Evolutionary conservation across 2,888 invertebrate genomes (phyloP), one percentile per base, ranked within the genome.

Genomic region (Euplagia quadripunctaria): DNA sequence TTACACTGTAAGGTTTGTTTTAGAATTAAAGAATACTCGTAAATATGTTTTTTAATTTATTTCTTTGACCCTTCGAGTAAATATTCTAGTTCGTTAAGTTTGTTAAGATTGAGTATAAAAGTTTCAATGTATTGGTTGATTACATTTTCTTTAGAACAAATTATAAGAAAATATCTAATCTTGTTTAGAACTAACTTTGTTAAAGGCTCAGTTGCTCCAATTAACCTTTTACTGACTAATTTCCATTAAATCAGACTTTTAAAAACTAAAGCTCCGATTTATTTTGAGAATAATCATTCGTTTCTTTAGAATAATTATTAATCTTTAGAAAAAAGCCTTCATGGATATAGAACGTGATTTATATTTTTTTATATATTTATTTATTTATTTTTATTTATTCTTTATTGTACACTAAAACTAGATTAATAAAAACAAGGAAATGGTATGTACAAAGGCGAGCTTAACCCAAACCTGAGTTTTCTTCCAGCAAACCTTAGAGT

Each of bases 31-130:
- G 68, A 74, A 76, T 76, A 82, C 73, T 81, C 83, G 81, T 84
- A 83, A 83, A 84, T 82, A 80, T 79, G 64, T 72, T 84, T 83
- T 79, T 73, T 84, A 80, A 84, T 83, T 83, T 80, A 64, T 71
- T 46, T 0, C 64, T n/a, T 73, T 61, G 68, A 41, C 41, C 64
- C 64, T 65, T n/a, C 8, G 31, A 49, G 49, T 74, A 64, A 71
- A 80, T 80, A 70, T 75, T 75, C 58, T 51, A 77, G 20, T 42
- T 68, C 0, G 58, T 43, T 42, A 31, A 55, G 66, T 52, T 65
- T 74, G 64, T 72, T 73, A n/a, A 72, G 75, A 74, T 75, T 75
- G 67, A 69, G 58, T 64, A 52, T 6, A 31, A n/a, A 61, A 58
- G 20, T 68, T 68, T 72, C 4, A 42, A 14, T 17, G 17, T 4